Evolutionary conservation across 2,888 invertebrate species (phyloP), one percentile per base, ranked within the genome.

Genomic region (Ophraella communa): DNA sequence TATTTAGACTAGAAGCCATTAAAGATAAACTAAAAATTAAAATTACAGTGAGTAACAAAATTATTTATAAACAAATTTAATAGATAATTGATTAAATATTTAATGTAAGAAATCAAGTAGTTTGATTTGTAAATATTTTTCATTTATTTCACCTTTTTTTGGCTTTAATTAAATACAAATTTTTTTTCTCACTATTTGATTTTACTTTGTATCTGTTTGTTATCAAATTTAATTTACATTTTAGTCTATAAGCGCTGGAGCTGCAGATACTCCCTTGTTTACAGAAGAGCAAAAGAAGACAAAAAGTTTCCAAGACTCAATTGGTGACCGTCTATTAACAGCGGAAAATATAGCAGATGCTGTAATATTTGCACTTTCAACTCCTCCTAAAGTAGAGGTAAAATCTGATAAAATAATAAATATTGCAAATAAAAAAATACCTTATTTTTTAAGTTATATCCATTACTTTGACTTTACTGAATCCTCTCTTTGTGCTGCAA

Each of bases 241-340:
- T 64, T 42, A 76, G 76, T 73, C 73, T 53, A 64, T 76, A 18
- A 75, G 74, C 66, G 74, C 76, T 17, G 76, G 74, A 35, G 62
- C 61, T 5, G 71, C 71, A 11, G 66, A 68, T 24, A 74, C 74
- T 20, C 42, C 42, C 1, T 23, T 47, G 18, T 24, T 35, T 18
- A 64, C 60, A 14, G 33, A 52, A 11, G 24, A 23, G 33, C 20
- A 24, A 17, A 44, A 30, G 39, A 39, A 5, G 5, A 39, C 39
- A 5, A 39, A 39, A 14, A 39, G 39, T 39, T 39, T 39, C 39
- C 39, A 39, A 5, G 39, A 39, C 7, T n/a, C 39, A 17, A 39
- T 39, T 5, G 39, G 39, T 2, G 39, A 39, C 7, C n/a, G 39
- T 14, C 44, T 35, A 21, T 23, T 47, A 23, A 47, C 20, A 1